These are phyloP conservation scores for Brachionus calyciflorus DNA, from an alignment of 1,140 invertebrate genomes.

Conservation along the genomic window DNA sequence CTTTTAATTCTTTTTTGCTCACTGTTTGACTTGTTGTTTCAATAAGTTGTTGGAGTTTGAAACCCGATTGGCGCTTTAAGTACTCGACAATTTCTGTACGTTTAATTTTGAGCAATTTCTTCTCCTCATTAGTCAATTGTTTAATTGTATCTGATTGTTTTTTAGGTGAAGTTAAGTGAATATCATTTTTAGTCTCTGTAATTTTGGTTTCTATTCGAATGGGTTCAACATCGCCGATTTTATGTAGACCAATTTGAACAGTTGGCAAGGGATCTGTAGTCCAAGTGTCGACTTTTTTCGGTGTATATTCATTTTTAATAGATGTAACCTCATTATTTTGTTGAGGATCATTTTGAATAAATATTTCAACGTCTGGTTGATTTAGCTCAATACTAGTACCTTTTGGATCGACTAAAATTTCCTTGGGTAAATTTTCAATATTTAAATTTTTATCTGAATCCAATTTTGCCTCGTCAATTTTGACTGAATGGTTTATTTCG, in stretches of 20 bases:
- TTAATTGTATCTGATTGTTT: background rate
- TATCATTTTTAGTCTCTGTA: background rate
- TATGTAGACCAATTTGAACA: constrained; percentile 8
- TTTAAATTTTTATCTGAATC: too few species aligned
- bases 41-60: background rate
- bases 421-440: background rate
- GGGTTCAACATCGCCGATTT: background rate
- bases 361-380: constrained; percentile 17
- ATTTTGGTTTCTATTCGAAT: background rate
- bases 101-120: constrained; percentile 23
- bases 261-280: background rate
- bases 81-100: background rate
- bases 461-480: background rate
- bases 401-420: background rate
- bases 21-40: constrained; percentile 5
- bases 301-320: background rate
- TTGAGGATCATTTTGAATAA: background rate
- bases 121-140: background rate
- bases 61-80: constrained; percentile 2
- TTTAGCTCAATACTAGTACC: constrained; percentile 22
- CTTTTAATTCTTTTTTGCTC: constrained; percentile 24
- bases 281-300: background rate
- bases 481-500: background rate
- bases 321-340: background rate
- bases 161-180: background rate